Percentiles rank a stretch among this genome's conserved stretches.
Evolutionary conservation across 2,797 vertebrate genomes (phyloP).

Genomic region (Falco naumanni): DNA sequence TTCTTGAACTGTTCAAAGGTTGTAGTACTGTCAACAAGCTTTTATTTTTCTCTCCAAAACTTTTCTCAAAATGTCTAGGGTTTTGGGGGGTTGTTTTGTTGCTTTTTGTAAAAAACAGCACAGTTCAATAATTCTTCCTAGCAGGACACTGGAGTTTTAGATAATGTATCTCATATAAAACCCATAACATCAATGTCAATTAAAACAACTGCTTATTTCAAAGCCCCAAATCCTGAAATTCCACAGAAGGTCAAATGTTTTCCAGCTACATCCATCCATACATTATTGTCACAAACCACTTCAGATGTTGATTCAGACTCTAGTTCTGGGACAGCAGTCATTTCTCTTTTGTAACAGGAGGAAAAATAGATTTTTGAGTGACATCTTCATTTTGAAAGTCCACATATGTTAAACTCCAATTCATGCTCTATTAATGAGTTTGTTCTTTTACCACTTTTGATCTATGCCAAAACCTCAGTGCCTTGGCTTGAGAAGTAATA

Average conservation of each 20-base stretch:
- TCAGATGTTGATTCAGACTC: not conserved
- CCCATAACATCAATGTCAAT: not conserved
- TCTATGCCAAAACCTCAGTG: constrained; percentile 7
- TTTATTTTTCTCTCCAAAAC: not conserved
- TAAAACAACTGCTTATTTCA: not conserved
- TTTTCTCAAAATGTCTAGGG: not conserved
- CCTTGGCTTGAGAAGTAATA: not conserved
- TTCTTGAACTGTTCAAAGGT: not conserved
- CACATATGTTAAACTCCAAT: not conserved
- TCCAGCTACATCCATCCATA: not conserved
- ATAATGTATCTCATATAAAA: not conserved
- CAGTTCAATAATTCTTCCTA: not conserved
- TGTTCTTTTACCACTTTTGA: constrained; percentile 31
- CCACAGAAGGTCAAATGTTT: not conserved
- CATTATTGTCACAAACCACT: not conserved
- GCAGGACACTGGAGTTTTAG: not conserved
- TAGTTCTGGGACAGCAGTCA: not conserved
- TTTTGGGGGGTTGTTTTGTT: not conserved
- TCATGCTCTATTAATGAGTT: constrained; percentile 4
- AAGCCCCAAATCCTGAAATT: not conserved
- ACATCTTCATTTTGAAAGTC: not conserved
- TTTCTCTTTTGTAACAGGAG: not conserved
- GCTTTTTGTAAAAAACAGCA: not conserved
- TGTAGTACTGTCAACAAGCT: not conserved
- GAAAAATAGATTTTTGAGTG: not conserved